Conservation (phyloP, 1,140 invertebrate species). For the Zaprionus lachaisei region DNA sequence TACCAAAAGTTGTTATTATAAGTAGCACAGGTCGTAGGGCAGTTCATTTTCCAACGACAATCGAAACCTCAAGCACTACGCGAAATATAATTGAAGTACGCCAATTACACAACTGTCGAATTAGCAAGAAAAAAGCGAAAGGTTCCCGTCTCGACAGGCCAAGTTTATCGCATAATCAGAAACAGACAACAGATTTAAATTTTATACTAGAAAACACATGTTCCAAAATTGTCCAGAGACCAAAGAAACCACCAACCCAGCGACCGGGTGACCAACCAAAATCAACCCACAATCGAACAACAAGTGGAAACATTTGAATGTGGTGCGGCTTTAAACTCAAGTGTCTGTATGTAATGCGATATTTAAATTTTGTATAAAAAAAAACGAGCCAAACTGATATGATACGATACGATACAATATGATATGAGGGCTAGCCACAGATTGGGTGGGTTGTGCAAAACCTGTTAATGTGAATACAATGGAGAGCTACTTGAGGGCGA, state of each 20-base stretch:
- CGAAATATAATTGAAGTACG: conserved; percentile 40
- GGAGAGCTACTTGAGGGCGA: conserved; percentile 67
- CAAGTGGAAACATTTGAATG: conserved; percentile 79
- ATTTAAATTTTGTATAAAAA: conserved; percentile 74
- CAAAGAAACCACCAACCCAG: conserved; percentile 26
- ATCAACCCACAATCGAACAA: conserved; percentile 14
- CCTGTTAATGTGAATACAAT: conserved; percentile 78
- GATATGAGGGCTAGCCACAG: conserved; percentile 11
- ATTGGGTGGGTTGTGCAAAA: conserved; percentile 61
- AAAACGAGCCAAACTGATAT: conserved; percentile 22
- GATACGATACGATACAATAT: conserved; percentile 58
- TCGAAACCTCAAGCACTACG: conserved; percentile 16
- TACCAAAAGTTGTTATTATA: not conserved
- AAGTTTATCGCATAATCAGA: conserved; percentile 72
- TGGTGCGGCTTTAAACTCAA: conserved; percentile 67
- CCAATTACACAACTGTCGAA: conserved; percentile 74
- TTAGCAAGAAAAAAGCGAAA: conserved; percentile 33
- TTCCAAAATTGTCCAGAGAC: conserved; percentile 69
- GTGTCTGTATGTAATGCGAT: conserved; percentile 79
- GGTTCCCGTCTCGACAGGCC: conserved; percentile 5
- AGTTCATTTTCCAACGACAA: conserved; percentile 11
- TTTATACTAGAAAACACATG: conserved; percentile 77
- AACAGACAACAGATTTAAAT: conserved; percentile 72
- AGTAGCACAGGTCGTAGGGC: not conserved
- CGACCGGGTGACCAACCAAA: conserved; percentile 5